Conservation (phyloP, 1,140 invertebrate species). For the Bombus confusus region DNA sequence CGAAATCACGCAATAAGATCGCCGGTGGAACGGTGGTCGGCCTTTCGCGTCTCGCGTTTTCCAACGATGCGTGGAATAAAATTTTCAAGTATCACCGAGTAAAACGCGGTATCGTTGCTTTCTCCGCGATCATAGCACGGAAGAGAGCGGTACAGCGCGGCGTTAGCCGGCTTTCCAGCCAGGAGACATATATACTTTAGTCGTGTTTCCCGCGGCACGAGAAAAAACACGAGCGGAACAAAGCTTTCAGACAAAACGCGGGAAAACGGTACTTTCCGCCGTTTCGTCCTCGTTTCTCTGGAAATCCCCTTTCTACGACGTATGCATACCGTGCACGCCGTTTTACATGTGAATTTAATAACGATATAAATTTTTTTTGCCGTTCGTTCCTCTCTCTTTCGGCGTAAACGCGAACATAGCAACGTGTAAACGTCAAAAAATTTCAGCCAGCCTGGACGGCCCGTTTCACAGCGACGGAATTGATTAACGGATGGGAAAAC, state of each 20-base stretch:
- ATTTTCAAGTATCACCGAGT: constrained; percentile 41
- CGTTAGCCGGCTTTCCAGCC: not conserved
- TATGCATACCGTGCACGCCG: not conserved
- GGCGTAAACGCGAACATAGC: not conserved
- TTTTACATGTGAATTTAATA: constrained; percentile 24
- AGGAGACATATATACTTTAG: constrained; percentile 9
- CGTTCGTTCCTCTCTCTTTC: not conserved
- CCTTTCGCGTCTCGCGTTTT: not conserved
- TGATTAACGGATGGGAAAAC: not conserved
- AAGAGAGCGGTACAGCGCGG: not conserved
- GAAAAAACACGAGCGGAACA: constrained; percentile 21
- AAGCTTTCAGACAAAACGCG: constrained; percentile 51
- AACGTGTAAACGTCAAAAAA: not conserved
- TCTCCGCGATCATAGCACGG: constrained; percentile 4
- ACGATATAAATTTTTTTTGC: constrained; percentile 7
- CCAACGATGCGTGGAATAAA: constrained; percentile 6
- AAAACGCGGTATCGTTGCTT: constrained; percentile 22
- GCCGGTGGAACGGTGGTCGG: not conserved
- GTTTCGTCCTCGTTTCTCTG: constrained; percentile 27
- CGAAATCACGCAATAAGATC: constrained; percentile 25
- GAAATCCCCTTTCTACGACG: not conserved
- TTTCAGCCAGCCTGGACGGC: not conserved
- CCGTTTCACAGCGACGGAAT: not conserved
- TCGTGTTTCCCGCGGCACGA: constrained; percentile 4
- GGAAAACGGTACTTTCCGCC: constrained; percentile 41